These are phyloP conservation scores for Lutjanus erythropterus DNA, from an alignment of 2,113 vertebrate species.

Conservation along the genomic window DNA sequence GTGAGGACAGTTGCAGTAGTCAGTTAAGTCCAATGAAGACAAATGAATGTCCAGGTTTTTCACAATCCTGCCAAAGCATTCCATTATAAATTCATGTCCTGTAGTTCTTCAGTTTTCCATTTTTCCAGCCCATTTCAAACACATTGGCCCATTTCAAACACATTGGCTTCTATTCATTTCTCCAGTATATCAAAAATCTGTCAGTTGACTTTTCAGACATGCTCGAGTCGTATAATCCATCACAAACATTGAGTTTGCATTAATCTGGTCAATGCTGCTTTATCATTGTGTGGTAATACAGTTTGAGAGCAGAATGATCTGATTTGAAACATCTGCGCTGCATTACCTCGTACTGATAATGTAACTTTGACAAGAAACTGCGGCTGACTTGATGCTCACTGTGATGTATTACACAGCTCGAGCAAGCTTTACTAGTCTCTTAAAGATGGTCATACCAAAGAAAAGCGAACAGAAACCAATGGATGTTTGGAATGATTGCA, in stretches of 20 bases:
- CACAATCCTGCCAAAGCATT: no score
- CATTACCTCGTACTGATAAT: conserved; percentile 63
- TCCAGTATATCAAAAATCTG: not conserved
- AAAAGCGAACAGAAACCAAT: conserved; percentile 13
- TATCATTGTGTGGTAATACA: conserved; percentile 44
- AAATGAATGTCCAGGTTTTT: no score
- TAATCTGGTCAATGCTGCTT: conserved; percentile 53
- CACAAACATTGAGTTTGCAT: conserved; percentile 34
- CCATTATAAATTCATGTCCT: no score
- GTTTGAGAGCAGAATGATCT: conserved; percentile 57
- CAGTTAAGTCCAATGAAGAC: no score
- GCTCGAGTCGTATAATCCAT: conserved; percentile 18
- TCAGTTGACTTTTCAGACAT: conserved; percentile 19
- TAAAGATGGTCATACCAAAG: not conserved
- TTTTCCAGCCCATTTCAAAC: not conserved
- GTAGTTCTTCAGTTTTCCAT: not conserved
- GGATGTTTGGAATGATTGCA: not conserved
- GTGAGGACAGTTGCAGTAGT: no score
- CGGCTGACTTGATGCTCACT: conserved; percentile 27
- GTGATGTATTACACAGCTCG: conserved; percentile 30
- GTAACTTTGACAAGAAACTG: conserved; percentile 34
- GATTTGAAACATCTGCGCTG: conserved; percentile 65
- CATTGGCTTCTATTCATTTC: conserved; percentile 18
- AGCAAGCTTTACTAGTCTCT: not conserved
- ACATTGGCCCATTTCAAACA: not conserved